Percentiles rank a stretch among this genome's conserved stretches.
These are phyloP conservation scores for Ridgeia piscesae DNA, from an alignment of 1,140 invertebrate genomes.

Conservation along the genomic window DNA sequence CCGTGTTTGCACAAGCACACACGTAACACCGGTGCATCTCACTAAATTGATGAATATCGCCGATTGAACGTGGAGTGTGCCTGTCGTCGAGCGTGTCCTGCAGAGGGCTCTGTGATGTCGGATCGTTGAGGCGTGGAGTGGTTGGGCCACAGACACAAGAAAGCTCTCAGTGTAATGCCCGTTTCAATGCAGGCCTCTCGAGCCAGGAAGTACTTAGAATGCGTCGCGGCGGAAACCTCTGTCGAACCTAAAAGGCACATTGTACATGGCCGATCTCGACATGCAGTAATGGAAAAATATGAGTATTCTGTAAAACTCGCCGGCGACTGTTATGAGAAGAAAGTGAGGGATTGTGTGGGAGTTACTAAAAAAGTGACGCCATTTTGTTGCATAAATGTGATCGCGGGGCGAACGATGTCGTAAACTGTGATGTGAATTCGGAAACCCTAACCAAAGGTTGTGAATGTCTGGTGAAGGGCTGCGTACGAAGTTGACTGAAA, in stretches of 20 bases:
- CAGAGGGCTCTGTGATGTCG: neutral
- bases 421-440: neutral
- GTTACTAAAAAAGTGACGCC: neutral
- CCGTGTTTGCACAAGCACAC: neutral
- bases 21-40: neutral
- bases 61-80: neutral
- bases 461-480: too few relatives aligned
- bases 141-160: neutral
- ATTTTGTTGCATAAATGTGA: neutral
- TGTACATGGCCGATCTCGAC: neutral
- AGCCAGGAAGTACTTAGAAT: neutral
- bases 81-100: neutral
- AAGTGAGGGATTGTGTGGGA: too few relatives aligned
- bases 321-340: too few relatives aligned
- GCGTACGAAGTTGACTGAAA: neutral
- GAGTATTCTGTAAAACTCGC: neutral
- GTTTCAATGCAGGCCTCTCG: neutral
- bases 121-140: neutral
- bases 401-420: neutral
- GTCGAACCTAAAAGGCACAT: neutral
- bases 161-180: neutral
- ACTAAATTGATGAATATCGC: neutral
- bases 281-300: neutral
- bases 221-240: neutral
- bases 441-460: neutral